These are phyloP conservation scores for Limnodromus scolopaceus DNA, from an alignment of 2,797 vertebrate genomes.

Conservation along the genomic window DNA sequence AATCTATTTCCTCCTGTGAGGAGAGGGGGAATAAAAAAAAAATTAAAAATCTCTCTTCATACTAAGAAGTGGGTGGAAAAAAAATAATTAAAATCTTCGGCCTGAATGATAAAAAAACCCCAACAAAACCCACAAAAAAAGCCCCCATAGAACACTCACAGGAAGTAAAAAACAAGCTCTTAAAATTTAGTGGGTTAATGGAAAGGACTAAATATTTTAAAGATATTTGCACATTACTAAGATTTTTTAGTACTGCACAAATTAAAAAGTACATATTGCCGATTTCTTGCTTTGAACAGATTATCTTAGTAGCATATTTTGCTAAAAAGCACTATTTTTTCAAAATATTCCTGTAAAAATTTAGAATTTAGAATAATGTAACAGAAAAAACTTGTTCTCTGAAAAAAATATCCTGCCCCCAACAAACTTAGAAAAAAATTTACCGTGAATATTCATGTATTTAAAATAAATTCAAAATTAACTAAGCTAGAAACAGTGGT, in stretches of 20 bases:
- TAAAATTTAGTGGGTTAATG: background rate
- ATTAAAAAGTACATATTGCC: background rate
- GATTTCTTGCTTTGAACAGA: background rate
- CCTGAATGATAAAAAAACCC: background rate
- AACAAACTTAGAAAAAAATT: background rate
- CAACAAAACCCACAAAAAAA: background rate
- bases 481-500: background rate
- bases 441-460: background rate
- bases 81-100: background rate
- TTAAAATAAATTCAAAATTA: conserved; percentile 20
- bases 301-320: background rate
- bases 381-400: background rate
- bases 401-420: background rate
- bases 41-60: background rate
- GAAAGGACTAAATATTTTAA: background rate
- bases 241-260: background rate
- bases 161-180: background rate
- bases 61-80: background rate
- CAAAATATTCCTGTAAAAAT: background rate
- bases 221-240: background rate
- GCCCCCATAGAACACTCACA: background rate
- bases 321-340: background rate
- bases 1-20: background rate
- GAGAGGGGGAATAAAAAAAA: background rate
- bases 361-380: background rate